These are phyloP conservation scores for Poecilus cupreus DNA, from an alignment of 2,888 invertebrate genomes.

Conservation along the genomic window DNA sequence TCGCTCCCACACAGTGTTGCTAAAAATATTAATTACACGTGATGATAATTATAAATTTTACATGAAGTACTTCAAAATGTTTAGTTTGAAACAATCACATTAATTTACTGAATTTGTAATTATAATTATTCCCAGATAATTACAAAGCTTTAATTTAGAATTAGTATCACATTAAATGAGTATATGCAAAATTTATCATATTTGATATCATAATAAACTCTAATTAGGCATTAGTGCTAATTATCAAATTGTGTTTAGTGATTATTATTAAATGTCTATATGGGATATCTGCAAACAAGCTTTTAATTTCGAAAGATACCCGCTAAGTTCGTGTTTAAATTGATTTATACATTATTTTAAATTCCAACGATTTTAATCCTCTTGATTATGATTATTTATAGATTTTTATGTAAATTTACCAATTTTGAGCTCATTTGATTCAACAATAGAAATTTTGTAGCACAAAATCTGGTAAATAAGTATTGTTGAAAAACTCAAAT, in stretches of 20 bases:
- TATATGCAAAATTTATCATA: not conserved
- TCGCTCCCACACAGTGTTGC: not conserved
- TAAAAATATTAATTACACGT: conserved; percentile 51
- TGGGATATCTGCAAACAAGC: no score
- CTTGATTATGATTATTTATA: no score
- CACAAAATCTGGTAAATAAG: no score
- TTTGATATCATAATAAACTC: not conserved
- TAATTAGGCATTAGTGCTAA: not conserved
- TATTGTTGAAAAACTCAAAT: no score
- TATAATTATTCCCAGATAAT: not conserved
- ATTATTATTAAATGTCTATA: not conserved
- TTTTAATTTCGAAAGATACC: no score
- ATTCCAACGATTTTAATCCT: no score
- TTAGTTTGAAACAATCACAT: not conserved
- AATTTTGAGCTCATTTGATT: no score
- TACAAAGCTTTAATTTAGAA: not conserved
- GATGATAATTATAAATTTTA: conserved; percentile 26
- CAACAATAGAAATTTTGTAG: no score
- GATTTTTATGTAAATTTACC: no score
- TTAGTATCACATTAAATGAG: not conserved
- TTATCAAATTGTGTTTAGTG: not conserved
- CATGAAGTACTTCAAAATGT: not conserved
- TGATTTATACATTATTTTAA: no score
- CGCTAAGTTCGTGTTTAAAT: no score
- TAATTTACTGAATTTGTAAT: not conserved